These are phyloP conservation scores for Morinoia aosen DNA, from an alignment of 2,888 invertebrate genomes.

Conservation along the genomic window DNA sequence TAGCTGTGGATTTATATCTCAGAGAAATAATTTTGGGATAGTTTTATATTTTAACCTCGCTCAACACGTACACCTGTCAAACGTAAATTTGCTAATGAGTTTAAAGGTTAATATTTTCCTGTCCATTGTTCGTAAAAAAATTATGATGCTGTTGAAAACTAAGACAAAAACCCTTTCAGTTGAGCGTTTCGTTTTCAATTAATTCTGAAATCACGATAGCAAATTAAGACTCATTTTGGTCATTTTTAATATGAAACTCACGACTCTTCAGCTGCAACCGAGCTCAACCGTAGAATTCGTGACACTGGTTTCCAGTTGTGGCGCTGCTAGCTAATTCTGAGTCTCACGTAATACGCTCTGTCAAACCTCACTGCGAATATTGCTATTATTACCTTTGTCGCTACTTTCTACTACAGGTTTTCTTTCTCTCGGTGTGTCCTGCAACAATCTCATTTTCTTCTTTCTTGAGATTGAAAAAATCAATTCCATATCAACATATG, in stretches of 20 bases:
- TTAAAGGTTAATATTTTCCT: neutral
- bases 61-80: neutral
- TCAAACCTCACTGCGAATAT: neutral
- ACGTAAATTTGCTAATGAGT: neutral
- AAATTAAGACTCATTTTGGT: neutral
- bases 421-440: neutral
- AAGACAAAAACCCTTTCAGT: neutral
- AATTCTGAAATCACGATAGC: neutral
- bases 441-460: neutral
- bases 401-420: neutral
- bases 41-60: neutral
- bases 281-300: neutral
- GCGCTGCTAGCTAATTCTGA: neutral
- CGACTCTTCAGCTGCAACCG: neutral
- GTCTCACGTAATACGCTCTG: neutral
- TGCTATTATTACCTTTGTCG: neutral
- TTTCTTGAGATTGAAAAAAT: neutral
- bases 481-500: too few relatives aligned
- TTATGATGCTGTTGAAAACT: neutral
- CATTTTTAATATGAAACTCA: neutral
- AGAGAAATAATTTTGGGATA: neutral
- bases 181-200: neutral
- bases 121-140: neutral
- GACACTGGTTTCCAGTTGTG: neutral
- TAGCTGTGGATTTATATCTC: neutral